Base-by-base conservation (phyloP, 2,888 invertebrate genomes). In the Xylota segnis region DNA sequence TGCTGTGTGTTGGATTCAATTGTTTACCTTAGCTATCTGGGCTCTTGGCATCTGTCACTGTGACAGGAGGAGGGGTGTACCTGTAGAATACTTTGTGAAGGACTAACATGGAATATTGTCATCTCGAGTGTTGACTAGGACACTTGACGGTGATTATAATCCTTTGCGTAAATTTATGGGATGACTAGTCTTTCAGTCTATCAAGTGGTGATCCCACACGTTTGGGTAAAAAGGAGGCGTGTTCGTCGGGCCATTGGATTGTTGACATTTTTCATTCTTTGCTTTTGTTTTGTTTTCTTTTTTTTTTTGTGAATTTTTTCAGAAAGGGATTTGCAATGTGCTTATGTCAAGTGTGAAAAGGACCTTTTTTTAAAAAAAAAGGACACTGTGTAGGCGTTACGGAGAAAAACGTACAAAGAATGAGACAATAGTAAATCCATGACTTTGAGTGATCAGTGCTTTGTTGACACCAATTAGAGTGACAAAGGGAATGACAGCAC, bases 81-180 rank as follows among this genome's bases (percentile, higher is more conserved):
- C 5, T 43, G 63, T 47, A 45, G 14, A 54, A 54, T 16, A 34
- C 23, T 32, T 29, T 43, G n/a, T 76, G 72, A 76, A 86, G 82
- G 76, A 86, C 82, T 86, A 82, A 86, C 82, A 72, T 27, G 76
- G 72, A 86, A 82, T 77, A 77, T 86, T 86, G 86, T 86, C 86
- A 82, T 86, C 61, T 72, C 50, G 23, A 86, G 84, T 84, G 84
- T 81, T 84, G 65, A 45, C 81, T 40, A 66, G 76, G 63, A 77
- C 72, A 77, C 86, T 86, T 77, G 76, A 82, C 27, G 34, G 59
- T 68, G 71, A 68, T 63, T 82, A 50, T 86, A 86, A 86, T 86
- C 86, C 86, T 81, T 82, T 86, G 72, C 32, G 68, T 58, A 86
- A 47, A 84, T 75, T 74, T 78, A 7, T 66, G 27, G 66, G 45